These are phyloP conservation scores for Musca domestica DNA, from an alignment of 1,140 invertebrate species.

Conservation along the genomic window DNA sequence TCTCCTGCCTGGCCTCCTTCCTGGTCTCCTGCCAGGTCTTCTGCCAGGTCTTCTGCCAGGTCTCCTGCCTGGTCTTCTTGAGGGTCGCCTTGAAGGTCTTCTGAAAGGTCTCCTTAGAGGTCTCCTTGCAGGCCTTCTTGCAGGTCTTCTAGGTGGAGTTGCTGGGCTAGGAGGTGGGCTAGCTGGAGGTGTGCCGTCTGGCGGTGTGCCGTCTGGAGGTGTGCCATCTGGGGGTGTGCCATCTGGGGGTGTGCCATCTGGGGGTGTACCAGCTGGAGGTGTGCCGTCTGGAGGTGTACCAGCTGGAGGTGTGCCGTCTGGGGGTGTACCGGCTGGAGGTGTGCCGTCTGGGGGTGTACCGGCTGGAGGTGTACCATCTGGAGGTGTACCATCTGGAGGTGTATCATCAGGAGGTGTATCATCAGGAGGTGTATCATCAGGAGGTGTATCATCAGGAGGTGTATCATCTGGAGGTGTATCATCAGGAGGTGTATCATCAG, in stretches of 20 bases:
- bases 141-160: background rate
- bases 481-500: background rate
- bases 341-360: background rate
- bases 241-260: background rate
- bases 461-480: background rate
- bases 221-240: background rate
- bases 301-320: background rate
- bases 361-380: background rate
- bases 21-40: no score
- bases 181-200: background rate
- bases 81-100: no score
- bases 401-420: background rate
- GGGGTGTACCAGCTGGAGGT: background rate
- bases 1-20: no score
- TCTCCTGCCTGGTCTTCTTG: no score
- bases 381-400: background rate
- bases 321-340: background rate
- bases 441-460: background rate
- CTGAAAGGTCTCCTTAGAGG: background rate
- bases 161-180: background rate
- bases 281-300: background rate
- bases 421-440: background rate
- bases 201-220: background rate
- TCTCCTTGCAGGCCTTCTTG: background rate
- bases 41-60: no score